Evolutionary conservation across 92 coral and sea anemone genomes (phyloP).

Genomic region (Pocillopora grandis): DNA sequence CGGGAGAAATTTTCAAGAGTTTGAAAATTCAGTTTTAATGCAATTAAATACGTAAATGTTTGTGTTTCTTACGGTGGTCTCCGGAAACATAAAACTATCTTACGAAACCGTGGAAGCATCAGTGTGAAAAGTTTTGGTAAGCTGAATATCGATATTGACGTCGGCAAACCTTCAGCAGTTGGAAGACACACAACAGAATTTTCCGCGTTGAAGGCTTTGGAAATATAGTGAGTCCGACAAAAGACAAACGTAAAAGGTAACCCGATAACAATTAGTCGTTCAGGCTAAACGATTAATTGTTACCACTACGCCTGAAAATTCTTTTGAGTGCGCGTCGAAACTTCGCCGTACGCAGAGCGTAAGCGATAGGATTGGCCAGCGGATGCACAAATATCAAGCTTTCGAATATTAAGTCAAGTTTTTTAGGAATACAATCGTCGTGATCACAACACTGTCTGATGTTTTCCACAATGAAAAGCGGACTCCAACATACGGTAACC

Average conservation of each 20-base stretch:
- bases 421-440: neutral
- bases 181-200: neutral
- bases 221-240: too few relatives aligned
- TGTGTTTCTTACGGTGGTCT: too few relatives aligned
- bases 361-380: constrained; percentile 20
- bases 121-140: too few relatives aligned
- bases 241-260: too few relatives aligned
- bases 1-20: too few relatives aligned
- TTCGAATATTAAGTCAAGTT: neutral
- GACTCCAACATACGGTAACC: constrained; percentile 8
- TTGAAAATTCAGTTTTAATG: too few relatives aligned
- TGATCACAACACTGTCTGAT: neutral
- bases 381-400: constrained; percentile 5
- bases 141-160: too few relatives aligned
- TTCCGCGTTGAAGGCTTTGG: neutral
- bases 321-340: constrained; percentile 9
- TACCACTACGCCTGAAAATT: neutral
- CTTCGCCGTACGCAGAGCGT: constrained; percentile 11
- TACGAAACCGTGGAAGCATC: too few relatives aligned
- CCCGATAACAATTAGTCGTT: too few relatives aligned
- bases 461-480: neutral
- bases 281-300: neutral
- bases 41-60: too few relatives aligned
- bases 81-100: too few relatives aligned
- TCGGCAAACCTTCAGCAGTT: too few relatives aligned